Conservation (phyloP, 2,113 vertebrate genomes). For the Misgurnus anguillicaudatus region DNA sequence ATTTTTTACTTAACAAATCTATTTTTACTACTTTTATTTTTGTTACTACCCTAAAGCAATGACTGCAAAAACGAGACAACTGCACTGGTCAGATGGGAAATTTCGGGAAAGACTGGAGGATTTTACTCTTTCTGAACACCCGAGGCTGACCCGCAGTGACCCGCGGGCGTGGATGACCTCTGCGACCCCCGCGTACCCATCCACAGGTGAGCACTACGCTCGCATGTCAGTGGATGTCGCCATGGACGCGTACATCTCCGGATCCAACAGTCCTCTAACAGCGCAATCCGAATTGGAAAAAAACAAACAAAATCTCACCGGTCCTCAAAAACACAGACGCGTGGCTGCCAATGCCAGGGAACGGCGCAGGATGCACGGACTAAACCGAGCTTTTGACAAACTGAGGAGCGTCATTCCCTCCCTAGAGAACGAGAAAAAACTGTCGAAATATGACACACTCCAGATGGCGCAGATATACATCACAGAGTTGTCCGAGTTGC, state of each 20-base stretch:
- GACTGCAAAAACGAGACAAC: conserved; percentile 58
- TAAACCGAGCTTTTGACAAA: conserved; percentile 80
- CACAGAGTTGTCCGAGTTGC: conserved; percentile 76
- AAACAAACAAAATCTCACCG: conserved; percentile 47
- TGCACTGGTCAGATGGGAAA: conserved; percentile 64
- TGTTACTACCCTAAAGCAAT: neutral
- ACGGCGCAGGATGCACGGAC: conserved; percentile 79
- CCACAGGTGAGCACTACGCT: conserved; percentile 54
- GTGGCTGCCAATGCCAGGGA: conserved; percentile 81
- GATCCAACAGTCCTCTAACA: conserved; percentile 36
- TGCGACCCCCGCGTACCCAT: conserved; percentile 51
- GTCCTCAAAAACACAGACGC: conserved; percentile 73
- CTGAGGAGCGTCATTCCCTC: conserved; percentile 80
- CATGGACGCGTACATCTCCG: conserved; percentile 57
- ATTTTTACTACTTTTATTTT: too few species aligned
- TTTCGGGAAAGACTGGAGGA: conserved; percentile 44
- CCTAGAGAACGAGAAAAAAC: conserved; percentile 77
- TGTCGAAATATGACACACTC: conserved; percentile 82
- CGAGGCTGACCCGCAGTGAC: conserved; percentile 62
- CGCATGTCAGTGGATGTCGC: conserved; percentile 52
- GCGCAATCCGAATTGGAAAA: conserved; percentile 34
- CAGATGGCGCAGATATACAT: conserved; percentile 85
- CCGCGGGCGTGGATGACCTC: conserved; percentile 70
- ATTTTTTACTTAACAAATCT: too few species aligned
- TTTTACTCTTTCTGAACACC: conserved; percentile 47